Evolutionary conservation across 2,888 invertebrate genomes (phyloP).

Genomic region (Melieria crassipennis): DNA sequence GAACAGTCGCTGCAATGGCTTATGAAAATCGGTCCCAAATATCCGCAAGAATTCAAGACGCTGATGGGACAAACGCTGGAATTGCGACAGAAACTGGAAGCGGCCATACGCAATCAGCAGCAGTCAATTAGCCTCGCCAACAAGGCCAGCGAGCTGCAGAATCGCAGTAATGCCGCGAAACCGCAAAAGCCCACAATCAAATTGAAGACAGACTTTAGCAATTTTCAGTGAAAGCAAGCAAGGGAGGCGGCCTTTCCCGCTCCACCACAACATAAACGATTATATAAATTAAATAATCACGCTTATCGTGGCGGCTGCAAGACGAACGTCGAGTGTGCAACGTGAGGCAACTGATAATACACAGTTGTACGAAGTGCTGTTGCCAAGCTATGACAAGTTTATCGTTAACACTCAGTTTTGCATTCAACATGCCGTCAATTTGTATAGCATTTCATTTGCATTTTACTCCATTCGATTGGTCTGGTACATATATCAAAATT

Average conservation of each 20-base stretch:
- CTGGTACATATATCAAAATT: too few relatives aligned
- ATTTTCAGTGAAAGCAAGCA: conserved; percentile 71
- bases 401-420: too few relatives aligned
- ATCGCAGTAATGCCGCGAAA: conserved; percentile 57
- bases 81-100: conserved; percentile 83
- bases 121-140: conserved; percentile 67
- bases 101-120: conserved; percentile 81
- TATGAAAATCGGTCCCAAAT: conserved; percentile 90
- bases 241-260: neutral
- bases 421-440: too few relatives aligned
- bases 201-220: conserved; percentile 94
- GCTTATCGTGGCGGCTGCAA: neutral
- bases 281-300: neutral
- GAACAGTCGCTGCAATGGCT: conserved; percentile 90
- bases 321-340: neutral
- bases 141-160: conserved; percentile 67
- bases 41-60: conserved; percentile 92
- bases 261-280: neutral
- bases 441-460: too few relatives aligned
- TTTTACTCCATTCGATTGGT: too few relatives aligned
- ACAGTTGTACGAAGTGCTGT: too few relatives aligned
- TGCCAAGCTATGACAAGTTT: too few relatives aligned
- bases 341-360: too few relatives aligned
- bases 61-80: conserved; percentile 87
- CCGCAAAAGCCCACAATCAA: conserved; percentile 81